Evolutionary conservation across 2,797 vertebrate species (phyloP), one percentile per base, ranked within the genome.

Genomic region (Acanthiza pusilla): DNA sequence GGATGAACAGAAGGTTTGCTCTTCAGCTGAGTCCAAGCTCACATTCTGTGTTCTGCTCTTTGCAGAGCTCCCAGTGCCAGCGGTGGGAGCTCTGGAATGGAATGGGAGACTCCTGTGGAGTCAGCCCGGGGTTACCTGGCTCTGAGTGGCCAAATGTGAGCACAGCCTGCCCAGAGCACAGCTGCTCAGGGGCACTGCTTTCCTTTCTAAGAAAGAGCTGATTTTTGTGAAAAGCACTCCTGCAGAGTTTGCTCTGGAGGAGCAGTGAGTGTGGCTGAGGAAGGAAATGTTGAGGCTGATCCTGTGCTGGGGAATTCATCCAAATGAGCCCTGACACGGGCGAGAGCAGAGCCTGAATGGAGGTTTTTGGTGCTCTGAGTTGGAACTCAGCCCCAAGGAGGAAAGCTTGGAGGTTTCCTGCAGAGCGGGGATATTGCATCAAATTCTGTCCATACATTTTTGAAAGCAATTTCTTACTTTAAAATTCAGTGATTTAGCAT

Each of bases 1-100:
- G 83, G 74, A 30, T 90, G 91, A 88, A 60, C 93, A 76, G 16
- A 7, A 73, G 89, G 72, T 93, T 96, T 94, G 81, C 84, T 96
- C 93, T 92, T 78, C 72, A 93, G 90, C 88, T 87, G 16, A 93
- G 55, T 30, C 67, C 51, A 57, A 70, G 53, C 36, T 88, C 1
- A 0, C 30, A 11, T 48, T 76, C 58, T 67, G 40, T 73, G 1
- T 76, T 61, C 60, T 4, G 73, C 21, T 88, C 73, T 76, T 87
- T 71, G 74, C 60, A 42, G 80, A 79, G 84, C 70, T 89, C 48
- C 87, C 73, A 8, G 47, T 67, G 70, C 85, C 73, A 76, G 29
- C 3, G 4, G 66, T 10, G 73, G 51, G 54, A 72, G 38, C 50
- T 91, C 38, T 38, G 38, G 38, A 53, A 70, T 60, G 26, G 76